Evolutionary conservation across 2,113 vertebrate species (phyloP).

Genomic region (Macrotis lagotis): DNA sequence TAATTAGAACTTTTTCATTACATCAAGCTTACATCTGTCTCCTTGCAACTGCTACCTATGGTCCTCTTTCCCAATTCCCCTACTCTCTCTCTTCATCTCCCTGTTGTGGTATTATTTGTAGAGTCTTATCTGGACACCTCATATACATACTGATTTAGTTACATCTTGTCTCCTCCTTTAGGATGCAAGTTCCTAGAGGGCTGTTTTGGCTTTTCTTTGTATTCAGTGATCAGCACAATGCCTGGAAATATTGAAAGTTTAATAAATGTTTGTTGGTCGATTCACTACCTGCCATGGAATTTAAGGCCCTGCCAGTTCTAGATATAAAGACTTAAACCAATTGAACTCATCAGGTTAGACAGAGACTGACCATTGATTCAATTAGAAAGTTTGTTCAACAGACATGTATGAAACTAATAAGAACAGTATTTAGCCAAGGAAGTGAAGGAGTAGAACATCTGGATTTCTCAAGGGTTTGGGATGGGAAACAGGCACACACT

Average conservation of each 20-base stretch:
- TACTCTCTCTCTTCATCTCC: neutral
- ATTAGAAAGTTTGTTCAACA: neutral
- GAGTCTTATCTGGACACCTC: neutral
- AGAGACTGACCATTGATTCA: neutral
- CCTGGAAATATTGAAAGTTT: neutral
- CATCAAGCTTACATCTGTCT: neutral
- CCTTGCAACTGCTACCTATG: neutral
- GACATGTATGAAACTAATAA: neutral
- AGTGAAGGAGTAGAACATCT: neutral
- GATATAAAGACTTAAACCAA: neutral
- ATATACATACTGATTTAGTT: neutral
- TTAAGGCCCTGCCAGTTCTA: neutral
- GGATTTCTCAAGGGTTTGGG: neutral
- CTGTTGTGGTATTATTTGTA: neutral
- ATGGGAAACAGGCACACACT: neutral
- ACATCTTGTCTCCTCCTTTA: neutral
- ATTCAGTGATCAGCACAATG: neutral
- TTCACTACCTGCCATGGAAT: neutral
- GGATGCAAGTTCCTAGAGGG: neutral
- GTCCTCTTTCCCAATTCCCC: neutral
- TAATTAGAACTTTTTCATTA: neutral
- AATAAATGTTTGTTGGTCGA: neutral
- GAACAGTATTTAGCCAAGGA: constrained; percentile 5
- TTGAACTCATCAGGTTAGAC: neutral
- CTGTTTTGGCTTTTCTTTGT: neutral